A percentile compares a stretch with the other conserved stretches of the same genome.
Evolutionary conservation across 2,797 vertebrate species (phyloP).

Genomic region (Peromyscus aztecus): DNA sequence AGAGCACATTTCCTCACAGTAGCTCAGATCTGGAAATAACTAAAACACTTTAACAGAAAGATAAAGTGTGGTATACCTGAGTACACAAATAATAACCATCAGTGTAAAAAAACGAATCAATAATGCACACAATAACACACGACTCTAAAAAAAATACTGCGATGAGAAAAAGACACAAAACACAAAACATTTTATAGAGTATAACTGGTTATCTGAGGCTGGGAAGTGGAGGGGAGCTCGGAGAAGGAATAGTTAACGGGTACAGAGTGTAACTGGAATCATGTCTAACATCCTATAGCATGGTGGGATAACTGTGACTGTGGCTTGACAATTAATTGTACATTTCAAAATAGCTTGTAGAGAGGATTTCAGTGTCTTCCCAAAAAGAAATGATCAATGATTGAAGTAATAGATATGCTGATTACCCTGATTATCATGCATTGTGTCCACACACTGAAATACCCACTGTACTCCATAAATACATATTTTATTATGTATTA

Average conservation of each 20-base stretch:
- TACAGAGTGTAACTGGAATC: background rate
- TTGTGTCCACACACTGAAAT: background rate
- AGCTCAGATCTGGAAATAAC: background rate
- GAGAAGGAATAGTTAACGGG: background rate
- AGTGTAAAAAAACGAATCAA: background rate
- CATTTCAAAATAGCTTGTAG: background rate
- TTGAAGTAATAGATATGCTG: background rate
- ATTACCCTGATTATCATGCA: background rate
- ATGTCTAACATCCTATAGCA: background rate
- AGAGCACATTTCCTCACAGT: background rate
- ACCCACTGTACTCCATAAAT: background rate
- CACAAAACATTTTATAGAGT: background rate
- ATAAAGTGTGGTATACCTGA: background rate
- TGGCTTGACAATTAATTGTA: background rate
- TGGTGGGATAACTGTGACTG: background rate
- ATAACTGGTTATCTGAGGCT: background rate
- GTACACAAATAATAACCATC: background rate
- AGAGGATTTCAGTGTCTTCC: background rate
- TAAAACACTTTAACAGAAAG: background rate
- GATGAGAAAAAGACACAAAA: background rate
- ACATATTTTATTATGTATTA: background rate
- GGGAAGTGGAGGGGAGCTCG: background rate
- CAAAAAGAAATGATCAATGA: background rate
- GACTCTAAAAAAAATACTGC: slow-evolving; percentile 6
- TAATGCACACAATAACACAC: background rate